These are phyloP conservation scores for Stichopus chloronotus DNA, from an alignment of 35 echinoderm and acorn worm species.

Conservation along the genomic window DNA sequence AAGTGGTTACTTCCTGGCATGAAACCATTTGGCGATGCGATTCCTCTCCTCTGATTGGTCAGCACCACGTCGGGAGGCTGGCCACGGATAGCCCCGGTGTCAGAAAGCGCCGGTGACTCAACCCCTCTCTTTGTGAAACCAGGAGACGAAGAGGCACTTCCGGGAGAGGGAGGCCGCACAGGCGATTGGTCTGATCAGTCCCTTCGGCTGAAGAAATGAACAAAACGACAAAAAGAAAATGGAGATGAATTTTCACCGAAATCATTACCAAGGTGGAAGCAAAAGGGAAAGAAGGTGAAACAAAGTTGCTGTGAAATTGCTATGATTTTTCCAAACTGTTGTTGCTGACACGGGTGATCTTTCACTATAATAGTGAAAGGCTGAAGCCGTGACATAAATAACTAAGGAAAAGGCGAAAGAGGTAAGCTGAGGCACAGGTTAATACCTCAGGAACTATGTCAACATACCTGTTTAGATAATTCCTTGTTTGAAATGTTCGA, in stretches of 20 bases:
- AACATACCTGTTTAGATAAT: no score
- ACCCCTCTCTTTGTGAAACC: neutral
- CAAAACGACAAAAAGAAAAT: neutral
- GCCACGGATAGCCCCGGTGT: conserved; percentile 18
- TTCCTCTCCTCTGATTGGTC: conserved; percentile 62
- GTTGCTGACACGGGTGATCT: no score
- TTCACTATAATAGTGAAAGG: no score
- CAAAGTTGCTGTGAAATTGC: no score
- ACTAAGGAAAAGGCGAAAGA: no score
- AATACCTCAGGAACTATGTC: no score
- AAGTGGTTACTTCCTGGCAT: conserved; percentile 47
- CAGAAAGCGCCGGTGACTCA: conserved; percentile 50
- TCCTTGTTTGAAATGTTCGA: no score
- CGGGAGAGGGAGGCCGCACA: conserved; percentile 38
- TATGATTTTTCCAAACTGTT: no score
- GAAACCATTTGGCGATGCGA: conserved; percentile 39
- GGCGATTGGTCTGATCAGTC: conserved; percentile 65
- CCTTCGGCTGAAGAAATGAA: conserved; percentile 44
- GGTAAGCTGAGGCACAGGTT: no score
- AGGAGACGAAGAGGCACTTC: conserved; percentile 48
- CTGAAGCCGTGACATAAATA: no score
- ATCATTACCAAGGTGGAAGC: neutral
- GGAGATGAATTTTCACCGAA: neutral
- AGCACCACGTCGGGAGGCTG: conserved; percentile 58
- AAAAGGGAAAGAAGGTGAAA: neutral